These are phyloP conservation scores for Temnothorax unifasciatus DNA, from an alignment of 2,888 invertebrate species.

Conservation along the genomic window DNA sequence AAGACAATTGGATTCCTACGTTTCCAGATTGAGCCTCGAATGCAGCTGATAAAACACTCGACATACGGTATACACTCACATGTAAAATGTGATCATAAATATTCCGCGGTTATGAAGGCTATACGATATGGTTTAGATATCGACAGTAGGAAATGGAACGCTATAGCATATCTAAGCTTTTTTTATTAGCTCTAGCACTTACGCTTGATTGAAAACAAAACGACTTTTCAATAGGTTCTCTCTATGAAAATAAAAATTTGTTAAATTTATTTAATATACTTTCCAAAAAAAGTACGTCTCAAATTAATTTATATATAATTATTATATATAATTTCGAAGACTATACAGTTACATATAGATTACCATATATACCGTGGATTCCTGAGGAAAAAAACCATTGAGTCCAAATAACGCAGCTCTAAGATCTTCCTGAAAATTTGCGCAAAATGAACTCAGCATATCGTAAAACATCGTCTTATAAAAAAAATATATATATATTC, in stretches of 20 bases:
- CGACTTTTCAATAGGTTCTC: background rate
- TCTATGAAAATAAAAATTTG: background rate
- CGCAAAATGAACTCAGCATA: background rate
- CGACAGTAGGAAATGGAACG: background rate
- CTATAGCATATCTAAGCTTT: background rate
- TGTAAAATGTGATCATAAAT: slow-evolving; percentile 10
- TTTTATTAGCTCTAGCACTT: background rate
- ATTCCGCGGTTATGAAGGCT: background rate
- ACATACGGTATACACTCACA: too few relatives aligned
- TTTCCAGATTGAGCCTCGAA: background rate
- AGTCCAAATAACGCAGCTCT: background rate
- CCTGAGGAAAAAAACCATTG: background rate
- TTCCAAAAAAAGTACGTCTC: background rate
- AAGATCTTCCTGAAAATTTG: background rate
- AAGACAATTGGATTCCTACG: background rate
- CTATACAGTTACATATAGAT: background rate
- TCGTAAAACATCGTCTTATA: background rate
- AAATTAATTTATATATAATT: background rate
- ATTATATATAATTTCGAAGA: background rate
- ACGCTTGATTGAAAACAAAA: slow-evolving; percentile 1
- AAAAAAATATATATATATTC: too few relatives aligned
- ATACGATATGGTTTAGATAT: slow-evolving; percentile 27
- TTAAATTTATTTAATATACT: background rate
- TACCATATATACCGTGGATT: background rate
- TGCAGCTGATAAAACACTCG: background rate